These are phyloP conservation scores for Enteromius thamalakanensis DNA, from an alignment of 2,797 vertebrate genomes.

Conservation along the genomic window DNA sequence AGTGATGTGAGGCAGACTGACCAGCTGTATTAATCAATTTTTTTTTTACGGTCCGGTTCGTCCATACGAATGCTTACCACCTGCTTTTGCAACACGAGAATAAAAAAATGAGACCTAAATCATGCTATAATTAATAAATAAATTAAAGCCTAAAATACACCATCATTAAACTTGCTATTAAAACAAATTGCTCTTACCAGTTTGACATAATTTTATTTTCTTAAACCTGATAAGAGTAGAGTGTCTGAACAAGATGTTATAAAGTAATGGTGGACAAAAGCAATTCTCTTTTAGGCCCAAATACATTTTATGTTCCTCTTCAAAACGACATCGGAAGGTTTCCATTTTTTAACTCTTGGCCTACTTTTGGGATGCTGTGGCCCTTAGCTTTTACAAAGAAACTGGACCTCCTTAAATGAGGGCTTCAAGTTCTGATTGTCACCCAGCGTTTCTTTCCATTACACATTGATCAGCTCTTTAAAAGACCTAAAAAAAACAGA, in stretches of 20 bases:
- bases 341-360: background rate
- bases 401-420: constrained; percentile 22
- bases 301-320: background rate
- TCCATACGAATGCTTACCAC: background rate
- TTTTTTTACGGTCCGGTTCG: background rate
- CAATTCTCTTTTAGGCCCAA: background rate
- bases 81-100: background rate
- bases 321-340: background rate
- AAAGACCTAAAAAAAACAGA: constrained; percentile 36
- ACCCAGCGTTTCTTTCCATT: constrained; percentile 19
- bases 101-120: background rate
- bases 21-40: constrained; percentile 6
- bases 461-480: constrained; percentile 28
- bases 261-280: background rate
- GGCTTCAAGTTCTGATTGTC: constrained; percentile 34
- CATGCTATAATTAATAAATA: constrained; percentile 15
- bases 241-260: background rate
- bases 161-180: background rate
- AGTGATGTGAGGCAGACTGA: background rate
- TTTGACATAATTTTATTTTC: background rate
- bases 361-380: background rate
- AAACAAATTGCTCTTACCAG: background rate
- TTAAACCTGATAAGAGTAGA: background rate
- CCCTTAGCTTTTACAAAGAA: constrained; percentile 4
- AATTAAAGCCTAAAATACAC: background rate